These are phyloP conservation scores for Balearica regulorum DNA, from an alignment of 2,797 vertebrate species.

Conservation along the genomic window DNA sequence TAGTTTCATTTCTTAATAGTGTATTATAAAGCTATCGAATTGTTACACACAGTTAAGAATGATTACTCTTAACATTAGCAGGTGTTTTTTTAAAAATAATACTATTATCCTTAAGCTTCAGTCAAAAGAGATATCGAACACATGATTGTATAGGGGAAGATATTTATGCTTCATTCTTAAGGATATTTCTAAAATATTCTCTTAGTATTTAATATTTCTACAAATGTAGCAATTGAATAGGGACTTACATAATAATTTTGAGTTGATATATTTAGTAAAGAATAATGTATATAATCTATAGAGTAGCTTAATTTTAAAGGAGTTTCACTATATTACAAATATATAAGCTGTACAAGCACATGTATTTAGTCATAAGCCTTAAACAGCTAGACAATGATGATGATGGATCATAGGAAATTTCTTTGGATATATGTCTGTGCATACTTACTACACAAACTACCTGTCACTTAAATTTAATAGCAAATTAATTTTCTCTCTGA, in stretches of 20 bases:
- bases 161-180: neutral
- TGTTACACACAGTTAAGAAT: slow-evolving; percentile 28
- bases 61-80: neutral
- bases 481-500: neutral
- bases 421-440: neutral
- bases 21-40: slow-evolving; percentile 35
- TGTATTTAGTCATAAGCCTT: neutral
- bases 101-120: slow-evolving; percentile 10
- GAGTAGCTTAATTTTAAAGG: neutral
- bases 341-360: neutral
- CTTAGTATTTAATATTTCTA: neutral
- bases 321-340: neutral
- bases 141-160: neutral
- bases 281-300: neutral
- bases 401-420: neutral
- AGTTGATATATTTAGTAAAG: neutral
- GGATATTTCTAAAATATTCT: neutral
- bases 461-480: neutral
- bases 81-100: neutral
- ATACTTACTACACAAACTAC: neutral
- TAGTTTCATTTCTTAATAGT: slow-evolving; percentile 7
- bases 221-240: neutral
- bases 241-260: neutral
- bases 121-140: neutral
- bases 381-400: neutral